Evolutionary conservation across 23 tunicate genomes (phyloP).

Genomic region (Corella eumyota): DNA sequence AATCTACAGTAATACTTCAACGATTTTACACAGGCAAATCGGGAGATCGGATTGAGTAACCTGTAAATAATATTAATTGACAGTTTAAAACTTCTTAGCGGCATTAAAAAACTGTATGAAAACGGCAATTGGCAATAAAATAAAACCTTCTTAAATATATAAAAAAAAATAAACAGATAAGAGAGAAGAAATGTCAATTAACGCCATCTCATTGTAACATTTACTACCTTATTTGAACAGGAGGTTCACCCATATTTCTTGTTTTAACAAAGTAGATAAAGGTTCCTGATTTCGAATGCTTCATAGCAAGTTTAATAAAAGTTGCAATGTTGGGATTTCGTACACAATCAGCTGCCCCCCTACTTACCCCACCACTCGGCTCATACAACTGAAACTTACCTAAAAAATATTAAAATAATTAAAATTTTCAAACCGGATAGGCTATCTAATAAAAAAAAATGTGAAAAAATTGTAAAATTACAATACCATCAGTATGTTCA

Average conservation of each 20-base stretch:
- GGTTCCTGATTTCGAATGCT: slow-evolving; percentile 79
- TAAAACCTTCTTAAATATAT: no score
- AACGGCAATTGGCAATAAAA: no score
- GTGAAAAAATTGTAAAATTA: neutral
- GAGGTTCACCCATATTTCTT: slow-evolving; percentile 80
- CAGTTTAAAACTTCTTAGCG: neutral
- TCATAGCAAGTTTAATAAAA: slow-evolving; percentile 69
- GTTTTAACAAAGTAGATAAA: slow-evolving; percentile 79
- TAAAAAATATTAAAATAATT: slow-evolving; percentile 4
- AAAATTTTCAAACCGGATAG: neutral
- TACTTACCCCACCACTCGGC: slow-evolving; percentile 40
- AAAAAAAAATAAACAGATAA: no score
- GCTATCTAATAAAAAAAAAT: neutral
- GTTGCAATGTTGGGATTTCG: slow-evolving; percentile 68
- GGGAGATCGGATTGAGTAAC: slow-evolving; percentile 60
- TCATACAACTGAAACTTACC: slow-evolving; percentile 94
- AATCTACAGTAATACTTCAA: slow-evolving; percentile 51
- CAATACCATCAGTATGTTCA: slow-evolving; percentile 52
- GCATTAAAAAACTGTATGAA: no score
- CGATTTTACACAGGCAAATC: slow-evolving; percentile 67
- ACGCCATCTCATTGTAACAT: no score
- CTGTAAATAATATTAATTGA: slow-evolving; percentile 9
- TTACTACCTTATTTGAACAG: slow-evolving; percentile 69
- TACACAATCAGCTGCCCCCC: slow-evolving; percentile 67
- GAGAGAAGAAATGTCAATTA: no score